A percentile compares a stretch with the other conserved stretches of the same genome.
These are phyloP conservation scores for Musca domestica DNA, from an alignment of 1,140 invertebrate species.

Conservation along the genomic window DNA sequence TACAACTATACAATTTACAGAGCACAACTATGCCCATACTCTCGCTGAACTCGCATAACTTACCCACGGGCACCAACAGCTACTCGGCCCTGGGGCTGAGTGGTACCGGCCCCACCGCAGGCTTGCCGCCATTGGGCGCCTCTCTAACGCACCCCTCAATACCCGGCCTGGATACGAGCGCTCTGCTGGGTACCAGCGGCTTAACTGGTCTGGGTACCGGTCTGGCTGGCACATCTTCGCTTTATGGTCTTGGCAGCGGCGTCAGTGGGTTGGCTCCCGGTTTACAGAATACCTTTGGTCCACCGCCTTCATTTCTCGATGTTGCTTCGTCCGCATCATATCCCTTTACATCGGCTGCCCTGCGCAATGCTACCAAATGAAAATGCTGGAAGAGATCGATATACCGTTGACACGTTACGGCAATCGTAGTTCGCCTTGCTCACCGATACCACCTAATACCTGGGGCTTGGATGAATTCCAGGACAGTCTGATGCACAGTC, in stretches of 20 bases:
- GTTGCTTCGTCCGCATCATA: slow-evolving; percentile 54
- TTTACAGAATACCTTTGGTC: slow-evolving; percentile 39
- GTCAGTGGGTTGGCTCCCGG: slow-evolving; percentile 31
- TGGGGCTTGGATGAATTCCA: slow-evolving; percentile 65
- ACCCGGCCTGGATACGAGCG: slow-evolving; percentile 46
- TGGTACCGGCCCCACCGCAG: slow-evolving; percentile 29
- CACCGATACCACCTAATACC: slow-evolving; percentile 59
- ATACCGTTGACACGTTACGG: slow-evolving; percentile 60
- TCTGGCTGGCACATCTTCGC: slow-evolving; percentile 19
- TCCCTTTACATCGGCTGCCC: slow-evolving; percentile 63
- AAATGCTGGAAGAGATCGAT: slow-evolving; percentile 68
- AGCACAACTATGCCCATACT: slow-evolving; percentile 64
- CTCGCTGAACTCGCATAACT: slow-evolving; percentile 59
- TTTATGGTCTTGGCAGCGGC: slow-evolving; percentile 33
- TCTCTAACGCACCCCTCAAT: slow-evolving; percentile 50
- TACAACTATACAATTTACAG: slow-evolving; percentile 58
- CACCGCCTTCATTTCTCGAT: slow-evolving; percentile 41
- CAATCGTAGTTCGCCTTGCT: slow-evolving; percentile 64
- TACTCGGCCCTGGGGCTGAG: slow-evolving; percentile 49
- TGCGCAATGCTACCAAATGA: slow-evolving; percentile 60
- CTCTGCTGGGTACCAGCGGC: slow-evolving; percentile 35
- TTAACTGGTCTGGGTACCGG: slow-evolving; percentile 30
- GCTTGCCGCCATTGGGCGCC: slow-evolving; percentile 34
- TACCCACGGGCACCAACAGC: slow-evolving; percentile 51
- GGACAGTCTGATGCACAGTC: slow-evolving; percentile 62